phyloP scores from a whole-genome alignment of 2,888 invertebrate species.

The Cheilosia grossa region DNA sequence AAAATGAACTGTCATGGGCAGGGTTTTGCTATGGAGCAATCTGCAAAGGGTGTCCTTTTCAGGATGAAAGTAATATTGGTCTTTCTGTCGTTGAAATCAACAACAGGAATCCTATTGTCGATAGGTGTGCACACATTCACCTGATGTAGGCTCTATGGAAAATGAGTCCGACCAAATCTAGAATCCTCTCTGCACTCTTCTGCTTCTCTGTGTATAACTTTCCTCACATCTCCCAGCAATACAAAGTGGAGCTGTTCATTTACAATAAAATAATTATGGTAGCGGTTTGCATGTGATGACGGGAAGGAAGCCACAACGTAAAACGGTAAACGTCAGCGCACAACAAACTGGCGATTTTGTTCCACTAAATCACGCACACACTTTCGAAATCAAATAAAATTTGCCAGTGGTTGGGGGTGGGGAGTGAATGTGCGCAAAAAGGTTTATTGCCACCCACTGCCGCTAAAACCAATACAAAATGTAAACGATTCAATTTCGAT shows the following conservation, averaged over 20 bases:
- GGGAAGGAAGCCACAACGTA: slow-evolving; percentile 7
- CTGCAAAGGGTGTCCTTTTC: too few species aligned
- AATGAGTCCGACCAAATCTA: too few species aligned
- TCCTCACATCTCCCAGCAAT: too few species aligned
- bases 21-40: too few species aligned
- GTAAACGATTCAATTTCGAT: slow-evolving; percentile 53
- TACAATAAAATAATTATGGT: slow-evolving; percentile 19
- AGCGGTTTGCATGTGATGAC: slow-evolving; percentile 25
- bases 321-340: slow-evolving; percentile 24
- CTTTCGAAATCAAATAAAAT: slow-evolving; percentile 57
- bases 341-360: background rate
- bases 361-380: slow-evolving; percentile 53
- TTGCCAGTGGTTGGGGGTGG: background rate
- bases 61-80: too few species aligned
- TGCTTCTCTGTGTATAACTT: too few species aligned
- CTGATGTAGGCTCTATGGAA: too few species aligned
- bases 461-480: background rate
- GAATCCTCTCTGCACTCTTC: too few species aligned
- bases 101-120: too few species aligned
- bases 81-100: too few species aligned
- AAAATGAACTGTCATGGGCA: slow-evolving; percentile 1
- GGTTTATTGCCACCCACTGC: too few species aligned
- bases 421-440: background rate
- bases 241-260: background rate
- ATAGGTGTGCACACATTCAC: too few species aligned